Base-by-base conservation (phyloP, 2,113 vertebrate genomes). In the Calyptomena viridis region DNA sequence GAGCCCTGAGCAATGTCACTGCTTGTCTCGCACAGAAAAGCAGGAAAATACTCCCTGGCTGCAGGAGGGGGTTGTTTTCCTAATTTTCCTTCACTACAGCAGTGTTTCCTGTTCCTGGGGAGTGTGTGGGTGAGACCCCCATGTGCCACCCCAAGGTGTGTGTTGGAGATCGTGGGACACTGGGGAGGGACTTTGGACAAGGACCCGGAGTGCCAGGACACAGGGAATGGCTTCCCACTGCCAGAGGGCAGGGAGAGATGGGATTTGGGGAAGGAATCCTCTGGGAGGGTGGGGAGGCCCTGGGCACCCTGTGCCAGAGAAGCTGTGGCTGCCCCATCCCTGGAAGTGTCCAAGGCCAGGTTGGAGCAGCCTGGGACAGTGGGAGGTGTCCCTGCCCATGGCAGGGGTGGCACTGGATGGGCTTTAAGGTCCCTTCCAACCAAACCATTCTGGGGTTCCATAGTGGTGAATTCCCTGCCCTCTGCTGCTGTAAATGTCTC, bases 11-110 rank as follows among this genome's bases (percentile, higher is more conserved):
- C 74, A 0, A 52, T 56, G 81, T 58, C 62, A 39, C 60, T 91
- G 35, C 33, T 89, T 7, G 1, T 72, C 82, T 93, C 1, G 7
- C 77, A 69, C 52, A 68, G 92, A 72, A 27, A 27, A 59, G 81
- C 4, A 89, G 92, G 74, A 84, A 84, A 89, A 81, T 12, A 47
- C 46, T 94, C 56, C 64, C 81, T 87, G 89, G 55, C 73, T 81
- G 84, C 35, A 14, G 73, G 73, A 93, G 42, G 21, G 73, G 33
- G 15, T 53, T 53, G 53, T 63, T 91, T 89, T 87, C 77, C 39
- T 39, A 2, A 37, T 87, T 82, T 62, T 71, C 22, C 69, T 66
- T 35, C 21, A 13, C 63, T 66, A 3, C 13, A 9, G 20, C 44
- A 72, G 39, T 3, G 13, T 67, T 90, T 79, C 67, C 63, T 55